A percentile compares a stretch with the other conserved stretches of the same genome.
Evolutionary conservation across 2,113 vertebrate genomes (phyloP).

Genomic region (Eulacestoma nigropectus): DNA sequence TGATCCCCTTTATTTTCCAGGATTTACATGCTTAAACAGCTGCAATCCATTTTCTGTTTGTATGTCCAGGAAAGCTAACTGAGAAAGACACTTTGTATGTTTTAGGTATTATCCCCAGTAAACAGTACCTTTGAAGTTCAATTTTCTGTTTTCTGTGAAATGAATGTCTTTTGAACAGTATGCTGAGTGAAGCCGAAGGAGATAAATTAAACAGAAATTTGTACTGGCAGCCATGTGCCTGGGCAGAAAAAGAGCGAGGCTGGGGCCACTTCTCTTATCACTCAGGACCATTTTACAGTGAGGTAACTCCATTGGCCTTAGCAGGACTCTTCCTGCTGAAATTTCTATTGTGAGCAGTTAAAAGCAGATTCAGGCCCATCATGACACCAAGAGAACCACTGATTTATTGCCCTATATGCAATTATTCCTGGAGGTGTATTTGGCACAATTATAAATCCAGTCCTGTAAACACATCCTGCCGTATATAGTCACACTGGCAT

Average conservation of each 20-base stretch:
- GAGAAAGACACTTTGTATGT: neutral
- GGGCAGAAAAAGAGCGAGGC: neutral
- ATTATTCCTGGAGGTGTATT: constrained; percentile 29
- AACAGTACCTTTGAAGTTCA: neutral
- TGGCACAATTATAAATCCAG: constrained; percentile 49
- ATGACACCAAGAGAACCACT: neutral
- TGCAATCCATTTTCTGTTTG: neutral
- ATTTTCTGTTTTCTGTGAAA: neutral
- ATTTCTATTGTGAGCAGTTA: neutral
- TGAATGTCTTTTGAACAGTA: neutral
- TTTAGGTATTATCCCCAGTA: constrained; percentile 28
- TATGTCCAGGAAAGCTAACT: neutral
- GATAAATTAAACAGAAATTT: neutral
- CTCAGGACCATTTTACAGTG: neutral
- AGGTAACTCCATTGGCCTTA: neutral
- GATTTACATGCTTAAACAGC: neutral
- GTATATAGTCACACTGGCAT: constrained; percentile 38
- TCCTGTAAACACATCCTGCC: constrained; percentile 48
- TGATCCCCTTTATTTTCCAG: neutral
- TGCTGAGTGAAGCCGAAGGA: neutral
- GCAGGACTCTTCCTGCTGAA: neutral
- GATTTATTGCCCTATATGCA: constrained; percentile 9
- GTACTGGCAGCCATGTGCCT: neutral
- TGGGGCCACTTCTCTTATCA: neutral
- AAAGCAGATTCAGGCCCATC: constrained; percentile 5